Evolutionary conservation across 2,888 invertebrate species (phyloP).

Genomic region (Tetranychus piercei): DNA sequence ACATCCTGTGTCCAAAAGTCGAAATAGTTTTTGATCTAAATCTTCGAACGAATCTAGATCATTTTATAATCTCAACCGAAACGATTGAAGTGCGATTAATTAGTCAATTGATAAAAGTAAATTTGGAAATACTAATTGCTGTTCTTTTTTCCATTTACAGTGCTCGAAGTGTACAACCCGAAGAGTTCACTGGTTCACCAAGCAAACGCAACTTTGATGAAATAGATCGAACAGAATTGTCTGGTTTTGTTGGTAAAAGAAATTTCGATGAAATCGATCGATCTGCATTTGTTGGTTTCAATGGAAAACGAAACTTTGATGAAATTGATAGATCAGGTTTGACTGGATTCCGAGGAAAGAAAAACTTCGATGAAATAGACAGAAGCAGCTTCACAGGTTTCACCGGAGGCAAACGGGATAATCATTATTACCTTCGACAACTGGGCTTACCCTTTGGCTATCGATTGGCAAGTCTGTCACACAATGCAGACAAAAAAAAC

Average conservation of each 20-base stretch:
- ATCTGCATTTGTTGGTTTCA: neutral
- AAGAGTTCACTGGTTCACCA: neutral
- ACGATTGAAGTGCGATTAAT: neutral
- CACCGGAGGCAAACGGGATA: neutral
- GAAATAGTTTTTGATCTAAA: neutral
- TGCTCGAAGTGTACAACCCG: neutral
- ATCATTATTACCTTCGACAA: neutral
- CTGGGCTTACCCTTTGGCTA: neutral
- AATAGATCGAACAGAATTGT: conserved; percentile 2
- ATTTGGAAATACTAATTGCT: neutral
- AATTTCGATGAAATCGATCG: conserved; percentile 12
- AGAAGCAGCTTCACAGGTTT: conserved; percentile 3
- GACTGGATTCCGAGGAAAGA: conserved; percentile 4
- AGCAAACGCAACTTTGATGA: conserved; percentile 9
- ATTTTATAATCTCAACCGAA: too few species aligned
- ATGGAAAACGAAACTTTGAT: conserved; percentile 2
- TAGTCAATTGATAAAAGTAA: neutral
- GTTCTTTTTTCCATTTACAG: neutral
- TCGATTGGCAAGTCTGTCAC: neutral
- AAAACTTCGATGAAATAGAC: conserved; percentile 11
- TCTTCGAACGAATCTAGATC: too few species aligned
- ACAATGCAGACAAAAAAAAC: neutral
- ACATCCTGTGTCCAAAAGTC: neutral
- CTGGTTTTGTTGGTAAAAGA: conserved; percentile 7
- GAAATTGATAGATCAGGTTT: conserved; percentile 8